These are phyloP conservation scores for Wiebesia pumilae DNA, from an alignment of 1,140 invertebrate genomes.

Conservation along the genomic window DNA sequence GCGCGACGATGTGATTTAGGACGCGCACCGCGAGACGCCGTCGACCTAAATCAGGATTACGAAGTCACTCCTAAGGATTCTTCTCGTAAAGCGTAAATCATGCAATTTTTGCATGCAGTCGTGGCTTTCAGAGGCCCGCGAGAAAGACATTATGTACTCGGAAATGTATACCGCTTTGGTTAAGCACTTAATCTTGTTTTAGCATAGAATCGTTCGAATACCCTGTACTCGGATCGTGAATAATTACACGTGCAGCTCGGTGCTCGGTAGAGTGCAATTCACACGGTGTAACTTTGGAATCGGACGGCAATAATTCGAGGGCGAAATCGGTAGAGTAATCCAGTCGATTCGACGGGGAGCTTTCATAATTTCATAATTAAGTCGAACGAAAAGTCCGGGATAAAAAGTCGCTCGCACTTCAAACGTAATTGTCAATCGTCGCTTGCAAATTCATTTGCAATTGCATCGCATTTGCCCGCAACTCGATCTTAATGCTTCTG, in stretches of 20 bases:
- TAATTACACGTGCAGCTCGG: neutral
- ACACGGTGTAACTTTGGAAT: neutral
- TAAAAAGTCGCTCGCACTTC: too few species aligned
- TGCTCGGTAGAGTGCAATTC: neutral
- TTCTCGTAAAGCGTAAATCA: conserved; percentile 14
- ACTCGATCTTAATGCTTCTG: neutral
- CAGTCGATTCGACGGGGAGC: too few species aligned
- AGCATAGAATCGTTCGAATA: neutral
- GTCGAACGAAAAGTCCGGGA: too few species aligned
- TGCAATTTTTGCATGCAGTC: conserved; percentile 32
- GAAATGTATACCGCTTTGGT: neutral
- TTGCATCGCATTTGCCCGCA: too few species aligned
- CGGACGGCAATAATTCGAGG: neutral
- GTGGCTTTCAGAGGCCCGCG: neutral
- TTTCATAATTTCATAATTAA: too few species aligned
- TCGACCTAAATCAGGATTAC: conserved; percentile 38
- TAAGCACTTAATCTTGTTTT: conserved; percentile 16
- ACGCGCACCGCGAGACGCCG: neutral
- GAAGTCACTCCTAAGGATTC: neutral
- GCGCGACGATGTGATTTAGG: conserved; percentile 40
- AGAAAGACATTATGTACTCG: neutral
- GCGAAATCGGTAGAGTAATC: too few species aligned
- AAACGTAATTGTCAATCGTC: too few species aligned
- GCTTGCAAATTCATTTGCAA: too few species aligned
- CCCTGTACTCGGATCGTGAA: neutral